Percentiles rank a stretch among this genome's conserved stretches.
These are phyloP conservation scores for Typhlichthys eigenmanni DNA, from an alignment of 2,797 vertebrate species.

Conservation along the genomic window DNA sequence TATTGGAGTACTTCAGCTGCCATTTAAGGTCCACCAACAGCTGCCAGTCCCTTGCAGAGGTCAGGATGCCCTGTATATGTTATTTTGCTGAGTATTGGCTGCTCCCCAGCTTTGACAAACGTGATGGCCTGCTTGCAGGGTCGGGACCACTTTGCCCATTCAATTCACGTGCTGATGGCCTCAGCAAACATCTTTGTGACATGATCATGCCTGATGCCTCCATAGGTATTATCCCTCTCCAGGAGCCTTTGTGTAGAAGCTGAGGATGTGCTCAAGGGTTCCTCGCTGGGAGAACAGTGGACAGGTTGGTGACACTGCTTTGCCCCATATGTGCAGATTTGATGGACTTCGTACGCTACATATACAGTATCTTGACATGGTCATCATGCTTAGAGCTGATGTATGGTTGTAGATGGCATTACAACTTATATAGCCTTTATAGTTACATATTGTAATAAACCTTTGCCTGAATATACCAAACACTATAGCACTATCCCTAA, in stretches of 20 bases:
- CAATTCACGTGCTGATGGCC: slow-evolving; percentile 7
- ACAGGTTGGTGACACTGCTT: slow-evolving; percentile 7
- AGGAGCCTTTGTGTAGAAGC: slow-evolving; percentile 6
- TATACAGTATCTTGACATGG: too few species aligned
- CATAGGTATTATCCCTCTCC: slow-evolving; percentile 13
- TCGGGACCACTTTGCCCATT: not conserved
- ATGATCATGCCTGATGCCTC: not conserved
- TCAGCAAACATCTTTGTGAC: not conserved
- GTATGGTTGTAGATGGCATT: too few species aligned
- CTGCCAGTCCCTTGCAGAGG: slow-evolving; percentile 14
- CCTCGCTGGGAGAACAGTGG: slow-evolving; percentile 14
- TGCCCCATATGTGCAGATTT: too few species aligned
- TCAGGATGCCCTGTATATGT: slow-evolving; percentile 13
- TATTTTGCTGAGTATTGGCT: slow-evolving; percentile 2
- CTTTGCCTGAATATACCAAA: too few species aligned
- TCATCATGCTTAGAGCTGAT: too few species aligned
- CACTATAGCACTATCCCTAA: too few species aligned
- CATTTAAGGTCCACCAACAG: slow-evolving; percentile 6
- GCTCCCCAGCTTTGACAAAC: slow-evolving; percentile 26
- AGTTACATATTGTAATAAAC: too few species aligned
- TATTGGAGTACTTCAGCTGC: not conserved
- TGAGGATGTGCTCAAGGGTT: not conserved
- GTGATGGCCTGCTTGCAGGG: slow-evolving; percentile 14
- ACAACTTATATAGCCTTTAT: too few species aligned
- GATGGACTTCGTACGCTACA: too few species aligned